Evolutionary conservation across 2,888 invertebrate genomes (phyloP).

Genomic region (Hipparchia semele): DNA sequence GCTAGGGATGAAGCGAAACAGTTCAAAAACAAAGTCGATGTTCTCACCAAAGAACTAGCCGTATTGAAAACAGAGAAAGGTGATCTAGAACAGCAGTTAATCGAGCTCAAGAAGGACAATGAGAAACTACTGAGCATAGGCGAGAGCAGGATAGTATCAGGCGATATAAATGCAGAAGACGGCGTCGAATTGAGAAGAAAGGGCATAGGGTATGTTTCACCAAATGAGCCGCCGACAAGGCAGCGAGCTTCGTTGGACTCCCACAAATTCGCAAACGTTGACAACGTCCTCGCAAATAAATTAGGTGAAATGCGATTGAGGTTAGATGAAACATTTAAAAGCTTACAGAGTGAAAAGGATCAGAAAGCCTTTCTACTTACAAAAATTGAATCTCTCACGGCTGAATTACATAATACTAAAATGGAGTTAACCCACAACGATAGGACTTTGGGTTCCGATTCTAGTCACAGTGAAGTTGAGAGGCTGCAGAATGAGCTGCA

Average conservation of each 20-base stretch:
- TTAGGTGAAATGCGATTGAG: conserved; percentile 66
- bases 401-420: conserved; percentile 70
- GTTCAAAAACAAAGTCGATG: conserved; percentile 90
- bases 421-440: conserved; percentile 68
- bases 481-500: conserved; percentile 74
- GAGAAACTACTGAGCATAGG: conserved; percentile 87
- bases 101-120: conserved; percentile 90
- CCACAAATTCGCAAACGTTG: conserved; percentile 74
- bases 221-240: conserved; percentile 60
- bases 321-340: conserved; percentile 70
- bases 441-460: conserved; percentile 73
- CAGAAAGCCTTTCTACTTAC: conserved; percentile 69
- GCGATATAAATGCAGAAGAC: conserved; percentile 67
- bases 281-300: conserved; percentile 71
- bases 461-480: conserved; percentile 76
- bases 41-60: conserved; percentile 88
- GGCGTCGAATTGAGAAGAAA: conserved; percentile 72
- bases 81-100: conserved; percentile 89
- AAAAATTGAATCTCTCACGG: conserved; percentile 68
- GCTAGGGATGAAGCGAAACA: conserved; percentile 95
- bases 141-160: conserved; percentile 70
- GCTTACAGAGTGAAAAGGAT: conserved; percentile 70
- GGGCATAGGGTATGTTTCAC: conserved; percentile 60
- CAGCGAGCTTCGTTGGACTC: conserved; percentile 76
- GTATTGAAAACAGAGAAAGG: conserved; percentile 90